Evolutionary conservation across 2,888 invertebrate species (phyloP).

Genomic region (Papilio demoleus): DNA sequence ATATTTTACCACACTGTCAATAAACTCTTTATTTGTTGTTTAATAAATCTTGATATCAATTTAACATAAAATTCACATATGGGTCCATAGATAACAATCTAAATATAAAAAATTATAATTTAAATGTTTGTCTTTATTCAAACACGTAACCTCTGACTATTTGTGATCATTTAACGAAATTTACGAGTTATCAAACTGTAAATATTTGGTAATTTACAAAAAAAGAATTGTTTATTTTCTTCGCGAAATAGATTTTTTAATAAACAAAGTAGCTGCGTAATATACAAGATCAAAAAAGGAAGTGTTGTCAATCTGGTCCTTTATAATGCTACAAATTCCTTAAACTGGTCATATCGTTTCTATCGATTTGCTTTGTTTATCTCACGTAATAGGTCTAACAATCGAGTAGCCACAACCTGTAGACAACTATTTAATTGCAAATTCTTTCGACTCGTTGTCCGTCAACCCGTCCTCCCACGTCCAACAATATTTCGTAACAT

Average conservation of each 20-base stretch:
- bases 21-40: conserved; percentile 5
- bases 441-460: conserved; percentile 30
- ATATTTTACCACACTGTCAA: conserved; percentile 3
- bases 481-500: conserved; percentile 27
- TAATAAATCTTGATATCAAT: conserved; percentile 7
- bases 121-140: conserved; percentile 2
- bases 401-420: conserved; percentile 18
- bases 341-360: conserved; percentile 1
- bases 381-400: conserved; percentile 13
- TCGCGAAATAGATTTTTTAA: background rate
- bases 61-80: conserved; percentile 17
- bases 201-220: conserved; percentile 13
- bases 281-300: background rate
- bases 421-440: conserved; percentile 23
- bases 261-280: background rate
- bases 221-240: background rate
- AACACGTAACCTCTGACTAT: conserved; percentile 14
- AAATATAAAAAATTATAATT: conserved; percentile 2
- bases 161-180: conserved; percentile 12
- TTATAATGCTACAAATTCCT: background rate
- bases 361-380: conserved; percentile 6
- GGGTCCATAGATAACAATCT: conserved; percentile 9
- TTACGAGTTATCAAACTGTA: conserved; percentile 17
- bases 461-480: conserved; percentile 45
- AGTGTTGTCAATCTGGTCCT: background rate